Evolutionary conservation across 2,888 invertebrate genomes (phyloP), one percentile per base, ranked within the genome.

Genomic region (Eilema griseolum): DNA sequence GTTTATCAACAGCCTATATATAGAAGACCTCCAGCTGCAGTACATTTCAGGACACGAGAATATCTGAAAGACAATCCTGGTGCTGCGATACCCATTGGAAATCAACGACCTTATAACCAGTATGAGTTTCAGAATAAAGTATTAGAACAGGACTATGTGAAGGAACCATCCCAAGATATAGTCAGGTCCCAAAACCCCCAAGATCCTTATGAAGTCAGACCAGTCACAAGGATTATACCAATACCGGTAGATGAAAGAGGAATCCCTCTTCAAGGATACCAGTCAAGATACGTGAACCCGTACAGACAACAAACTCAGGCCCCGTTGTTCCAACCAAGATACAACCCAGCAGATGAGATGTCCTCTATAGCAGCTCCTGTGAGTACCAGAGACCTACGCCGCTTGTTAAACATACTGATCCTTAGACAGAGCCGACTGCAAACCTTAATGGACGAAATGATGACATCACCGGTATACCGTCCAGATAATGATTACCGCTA

Each of bases 301-400:
- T 95, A 94, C 77, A 85, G 92, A 73, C 87, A 81, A 24, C 87
- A 82, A 60, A 81, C 83, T 10, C 87, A 83, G 60, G 80, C 83
- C 11, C 71, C 66, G 1, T 57, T 86, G 14, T 86, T 81, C 76
- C 90, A 88, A 81, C 93, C 91, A 20, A 86, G 93, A n/a, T 95
- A 96, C 56, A 95, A 96, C 70, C 94, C 95, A 8, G 89, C 92
- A 11, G 95, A 95, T 31, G 96, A 96, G 74, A 94, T 96, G 88
- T 96, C 96, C 71, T 94, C 96, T 3, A 97, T 97, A 61, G 95
- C 96, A 64, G 96, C 97, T 14, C 97, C 97, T 11, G 96, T 97
- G 3, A 97, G 97, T 83, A 96, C 97, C 2, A 95, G 96, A 82
- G 97, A 97, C 85, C 96, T 97, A 73, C 97, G 97, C 84, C 94